Base-by-base conservation (phyloP, 2,888 invertebrate species). In the Elysia crispata region DNA sequence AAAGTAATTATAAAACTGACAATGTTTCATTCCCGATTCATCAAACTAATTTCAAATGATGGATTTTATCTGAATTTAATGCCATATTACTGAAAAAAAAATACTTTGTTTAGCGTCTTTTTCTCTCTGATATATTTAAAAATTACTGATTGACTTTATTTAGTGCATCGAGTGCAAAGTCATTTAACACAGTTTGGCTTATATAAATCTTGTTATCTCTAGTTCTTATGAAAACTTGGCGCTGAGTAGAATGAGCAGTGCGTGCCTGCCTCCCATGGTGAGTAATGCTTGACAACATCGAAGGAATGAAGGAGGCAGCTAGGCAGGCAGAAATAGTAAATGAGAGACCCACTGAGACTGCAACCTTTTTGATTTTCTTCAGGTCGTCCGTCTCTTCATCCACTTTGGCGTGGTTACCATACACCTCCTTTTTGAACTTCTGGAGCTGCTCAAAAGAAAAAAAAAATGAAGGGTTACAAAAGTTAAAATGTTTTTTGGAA, bases 361-460 rank as follows among this genome's bases (percentile, higher is more conserved):
- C 70, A 74, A 92, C 93, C 91, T 94, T 94, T 92, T 97, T 97
- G 86, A 97, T 97, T 93, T 97, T 97, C 84, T 94, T 94, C 82
- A 97, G 94, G 90, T 97, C 97, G n/a, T 94, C 93, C 0, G 95
- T 94, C 84, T 95, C 95, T 85, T 92, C 92, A 73, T 89, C 90
- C 20, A 87, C 81, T 41, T 87, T 87, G 75, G 88, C 86, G 70
- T 80, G 80, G 79, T 89, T 90, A 49, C 86, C 88, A 11, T 86
- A 94, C 91, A 95, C 95, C 90, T 97, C 96, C 87, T 95, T 95
- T 92, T 96, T 96, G 92, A 96, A 93, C 0, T 96, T 94, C 92
- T 95, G 96, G 82, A 97, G 92, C 97, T 97, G 92, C 49, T 91
- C 91, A 76, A 81, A 81, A 86, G 15, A 76, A 41, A 41, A 3